A percentile compares a stretch with the other conserved stretches of the same genome.
phyloP scores from a whole-genome alignment of 2,888 invertebrate genomes.

The Tupiocoris notatus region DNA sequence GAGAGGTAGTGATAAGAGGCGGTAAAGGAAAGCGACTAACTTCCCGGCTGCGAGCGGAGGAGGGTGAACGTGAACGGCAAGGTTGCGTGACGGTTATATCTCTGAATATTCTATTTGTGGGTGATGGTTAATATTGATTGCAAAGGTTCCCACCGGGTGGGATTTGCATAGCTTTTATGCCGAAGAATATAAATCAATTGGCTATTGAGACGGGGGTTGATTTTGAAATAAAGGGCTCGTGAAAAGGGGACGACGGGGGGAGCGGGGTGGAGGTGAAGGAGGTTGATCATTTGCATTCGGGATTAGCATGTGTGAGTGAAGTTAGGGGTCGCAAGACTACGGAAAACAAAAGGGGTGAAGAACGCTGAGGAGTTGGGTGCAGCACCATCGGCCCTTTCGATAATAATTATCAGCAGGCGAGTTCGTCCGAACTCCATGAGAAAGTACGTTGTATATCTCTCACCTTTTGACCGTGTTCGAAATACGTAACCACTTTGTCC shows the following conservation, averaged over 20 bases:
- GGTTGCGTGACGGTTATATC: constrained; percentile 22
- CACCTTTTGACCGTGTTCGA: constrained; percentile 4
- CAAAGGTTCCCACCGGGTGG: constrained; percentile 29
- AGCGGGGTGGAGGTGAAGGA: background rate
- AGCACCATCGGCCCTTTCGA: background rate
- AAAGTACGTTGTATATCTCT: constrained; percentile 31
- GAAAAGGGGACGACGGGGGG: background rate
- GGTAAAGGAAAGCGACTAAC: background rate
- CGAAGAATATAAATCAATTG: constrained; percentile 41
- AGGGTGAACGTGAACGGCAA: background rate
- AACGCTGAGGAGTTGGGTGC: background rate
- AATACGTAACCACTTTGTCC: background rate
- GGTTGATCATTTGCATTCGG: constrained; percentile 33
- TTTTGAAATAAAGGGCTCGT: constrained; percentile 36
- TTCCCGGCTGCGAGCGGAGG: background rate
- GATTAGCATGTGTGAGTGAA: constrained; percentile 38
- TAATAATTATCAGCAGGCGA: constrained; percentile 9
- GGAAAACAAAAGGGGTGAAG: constrained; percentile 29
- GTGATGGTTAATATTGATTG: constrained; percentile 41
- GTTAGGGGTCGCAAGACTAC: constrained; percentile 14
- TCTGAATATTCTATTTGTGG: constrained; percentile 39
- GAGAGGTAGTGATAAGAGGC: background rate
- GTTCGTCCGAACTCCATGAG: constrained; percentile 10
- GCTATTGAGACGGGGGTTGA: constrained; percentile 41
- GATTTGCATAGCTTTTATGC: constrained; percentile 40